These are phyloP conservation scores for Himalopsyche tibetana DNA, from an alignment of 2,888 invertebrate genomes.

Conservation along the genomic window DNA sequence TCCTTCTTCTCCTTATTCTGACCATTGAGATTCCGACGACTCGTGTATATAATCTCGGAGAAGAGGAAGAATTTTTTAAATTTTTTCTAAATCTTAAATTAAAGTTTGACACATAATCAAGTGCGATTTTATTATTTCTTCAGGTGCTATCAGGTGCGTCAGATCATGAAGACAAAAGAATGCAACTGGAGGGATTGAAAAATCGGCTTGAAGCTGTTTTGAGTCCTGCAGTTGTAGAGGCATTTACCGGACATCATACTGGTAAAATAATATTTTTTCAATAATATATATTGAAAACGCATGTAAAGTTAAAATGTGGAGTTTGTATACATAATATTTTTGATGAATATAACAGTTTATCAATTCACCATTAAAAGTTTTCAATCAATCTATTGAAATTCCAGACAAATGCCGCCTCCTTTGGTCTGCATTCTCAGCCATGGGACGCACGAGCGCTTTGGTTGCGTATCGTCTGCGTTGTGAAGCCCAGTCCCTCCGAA, in stretches of 20 bases:
- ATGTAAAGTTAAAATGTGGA: too few relatives aligned
- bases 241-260: conserved; percentile 84
- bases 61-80: too few relatives aligned
- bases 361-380: background rate
- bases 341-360: too few relatives aligned
- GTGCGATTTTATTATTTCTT: background rate
- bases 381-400: conserved; percentile 27
- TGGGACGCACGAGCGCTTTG: conserved; percentile 62
- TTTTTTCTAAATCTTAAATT: too few relatives aligned
- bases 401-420: conserved; percentile 63
- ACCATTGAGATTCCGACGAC: too few relatives aligned
- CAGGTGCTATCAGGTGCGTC: conserved; percentile 73
- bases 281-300: background rate
- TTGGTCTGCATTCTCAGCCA: conserved; percentile 62
- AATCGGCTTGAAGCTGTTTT: conserved; percentile 94
- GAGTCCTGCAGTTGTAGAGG: conserved; percentile 90
- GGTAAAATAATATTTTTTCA: conserved; percentile 71
- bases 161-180: conserved; percentile 83
- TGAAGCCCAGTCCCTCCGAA: conserved; percentile 61
- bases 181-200: conserved; percentile 93
- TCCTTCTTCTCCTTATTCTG: too few relatives aligned
- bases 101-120: background rate
- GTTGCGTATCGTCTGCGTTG: conserved; percentile 64
- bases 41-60: too few relatives aligned
- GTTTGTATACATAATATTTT: too few relatives aligned